Conservation (phyloP, 2,797 vertebrate genomes). For the Coregonus sp. region DNA sequence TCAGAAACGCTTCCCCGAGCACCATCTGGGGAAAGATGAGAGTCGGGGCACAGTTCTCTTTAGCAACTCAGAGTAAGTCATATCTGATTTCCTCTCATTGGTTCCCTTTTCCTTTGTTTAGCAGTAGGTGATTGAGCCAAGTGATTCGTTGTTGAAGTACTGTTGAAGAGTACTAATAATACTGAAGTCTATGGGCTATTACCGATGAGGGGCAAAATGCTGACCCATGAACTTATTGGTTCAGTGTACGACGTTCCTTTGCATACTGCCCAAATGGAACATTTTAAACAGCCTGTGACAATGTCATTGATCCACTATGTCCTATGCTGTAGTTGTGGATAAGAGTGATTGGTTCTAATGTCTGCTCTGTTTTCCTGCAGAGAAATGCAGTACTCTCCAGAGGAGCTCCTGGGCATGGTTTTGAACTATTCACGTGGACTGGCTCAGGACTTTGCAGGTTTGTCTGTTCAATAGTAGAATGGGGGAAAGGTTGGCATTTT, state of each 20-base stretch:
- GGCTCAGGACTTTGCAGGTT: slow-evolving; percentile 97
- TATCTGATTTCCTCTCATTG: not conserved
- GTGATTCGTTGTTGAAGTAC: not conserved
- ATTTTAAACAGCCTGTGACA: not conserved
- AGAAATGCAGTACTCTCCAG: slow-evolving; percentile 80
- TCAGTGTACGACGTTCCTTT: not conserved
- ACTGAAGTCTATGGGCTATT: not conserved
- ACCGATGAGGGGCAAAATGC: not conserved
- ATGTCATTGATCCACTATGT: not conserved
- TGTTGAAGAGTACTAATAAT: slow-evolving; percentile 1
- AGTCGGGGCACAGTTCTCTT: slow-evolving; percentile 85
- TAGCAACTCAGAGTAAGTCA: slow-evolving; percentile 85
- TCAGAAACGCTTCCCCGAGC: slow-evolving; percentile 87
- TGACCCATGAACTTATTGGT: not conserved
- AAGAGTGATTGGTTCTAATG: not conserved
- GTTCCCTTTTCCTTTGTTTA: not conserved
- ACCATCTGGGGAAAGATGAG: slow-evolving; percentile 81
- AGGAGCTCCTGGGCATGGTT: slow-evolving; percentile 92
- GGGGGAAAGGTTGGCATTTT: not conserved
- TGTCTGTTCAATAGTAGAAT: slow-evolving; percentile 36
- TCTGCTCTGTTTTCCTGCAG: slow-evolving; percentile 60
- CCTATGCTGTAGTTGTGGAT: not conserved
- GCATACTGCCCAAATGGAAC: not conserved
- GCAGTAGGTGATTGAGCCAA: not conserved
- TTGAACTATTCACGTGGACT: slow-evolving; percentile 91